Percentiles rank a stretch among this genome's conserved stretches.
phyloP scores from a whole-genome alignment of 2,797 vertebrate species.

The Euthynnus affinis region DNA sequence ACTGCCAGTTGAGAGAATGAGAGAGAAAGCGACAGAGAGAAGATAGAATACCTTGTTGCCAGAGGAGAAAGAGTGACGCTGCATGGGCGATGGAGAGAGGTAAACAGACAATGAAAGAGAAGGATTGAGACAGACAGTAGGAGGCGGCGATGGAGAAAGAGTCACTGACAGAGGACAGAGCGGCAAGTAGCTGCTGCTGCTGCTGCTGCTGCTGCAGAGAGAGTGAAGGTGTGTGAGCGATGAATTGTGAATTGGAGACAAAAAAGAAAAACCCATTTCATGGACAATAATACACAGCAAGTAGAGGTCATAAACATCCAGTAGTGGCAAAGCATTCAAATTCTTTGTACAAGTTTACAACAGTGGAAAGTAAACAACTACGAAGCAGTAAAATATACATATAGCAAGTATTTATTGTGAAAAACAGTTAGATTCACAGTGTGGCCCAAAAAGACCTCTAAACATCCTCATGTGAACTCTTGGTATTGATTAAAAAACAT shows the following conservation, averaged over 20 bases:
- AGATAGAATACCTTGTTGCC: slow-evolving; percentile 66
- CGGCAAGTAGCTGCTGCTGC: slow-evolving; percentile 58
- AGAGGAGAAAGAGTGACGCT: slow-evolving; percentile 75
- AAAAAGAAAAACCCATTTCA: slow-evolving; percentile 54
- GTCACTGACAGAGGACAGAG: slow-evolving; percentile 67
- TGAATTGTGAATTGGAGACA: slow-evolving; percentile 46
- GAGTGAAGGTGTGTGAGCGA: slow-evolving; percentile 43
- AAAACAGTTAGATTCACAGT: background rate
- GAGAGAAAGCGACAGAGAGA: slow-evolving; percentile 49
- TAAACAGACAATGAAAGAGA: slow-evolving; percentile 80
- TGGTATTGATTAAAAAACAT: background rate
- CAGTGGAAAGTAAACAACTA: slow-evolving; percentile 32
- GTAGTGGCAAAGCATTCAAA: slow-evolving; percentile 29
- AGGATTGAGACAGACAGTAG: slow-evolving; percentile 64
- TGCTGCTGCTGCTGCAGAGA: slow-evolving; percentile 34
- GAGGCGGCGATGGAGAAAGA: slow-evolving; percentile 59
- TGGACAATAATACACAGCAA: slow-evolving; percentile 56
- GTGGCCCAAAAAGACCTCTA: background rate
- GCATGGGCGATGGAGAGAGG: slow-evolving; percentile 71
- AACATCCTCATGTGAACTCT: background rate
- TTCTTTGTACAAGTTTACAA: slow-evolving; percentile 1
- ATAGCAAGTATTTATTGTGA: slow-evolving; percentile 1
- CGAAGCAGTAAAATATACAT: slow-evolving; percentile 7
- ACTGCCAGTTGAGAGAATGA: slow-evolving; percentile 69
- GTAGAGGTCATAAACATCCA: slow-evolving; percentile 47